These are phyloP conservation scores for Melieria crassipennis DNA, from an alignment of 2,888 invertebrate genomes.

Conservation along the genomic window DNA sequence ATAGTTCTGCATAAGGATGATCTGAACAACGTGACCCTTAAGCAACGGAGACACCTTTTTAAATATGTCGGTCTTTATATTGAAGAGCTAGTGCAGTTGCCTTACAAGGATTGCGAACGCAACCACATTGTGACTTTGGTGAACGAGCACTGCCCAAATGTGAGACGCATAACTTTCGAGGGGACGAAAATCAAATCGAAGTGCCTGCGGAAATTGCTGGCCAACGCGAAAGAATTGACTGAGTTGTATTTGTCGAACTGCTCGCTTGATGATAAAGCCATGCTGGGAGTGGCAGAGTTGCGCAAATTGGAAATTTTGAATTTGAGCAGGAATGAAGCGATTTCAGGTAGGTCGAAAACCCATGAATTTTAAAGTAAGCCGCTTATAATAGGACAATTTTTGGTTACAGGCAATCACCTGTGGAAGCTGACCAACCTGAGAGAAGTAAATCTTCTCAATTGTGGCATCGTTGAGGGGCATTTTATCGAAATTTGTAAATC, in stretches of 20 bases:
- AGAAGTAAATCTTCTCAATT: conserved; percentile 18
- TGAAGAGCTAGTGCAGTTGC: conserved; percentile 7
- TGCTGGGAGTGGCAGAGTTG: conserved; percentile 21
- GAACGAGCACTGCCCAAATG: conserved; percentile 20
- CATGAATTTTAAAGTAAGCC: too few relatives aligned
- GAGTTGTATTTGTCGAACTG: conserved; percentile 24
- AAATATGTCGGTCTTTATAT: conserved; percentile 14
- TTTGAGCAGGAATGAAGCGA: conserved; percentile 17
- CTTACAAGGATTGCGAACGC: conserved; percentile 20
- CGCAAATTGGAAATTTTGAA: conserved; percentile 16
- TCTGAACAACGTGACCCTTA: conserved; percentile 12
- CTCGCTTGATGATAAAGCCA: conserved; percentile 25
- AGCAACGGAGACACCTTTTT: conserved; percentile 16
- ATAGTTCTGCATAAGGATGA: conserved; percentile 14
- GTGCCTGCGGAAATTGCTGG: conserved; percentile 18
- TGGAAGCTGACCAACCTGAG: conserved; percentile 14
- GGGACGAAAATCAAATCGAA: conserved; percentile 26
- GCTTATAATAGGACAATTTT: too few relatives aligned
- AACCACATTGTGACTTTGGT: conserved; percentile 22
- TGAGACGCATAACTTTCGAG: conserved; percentile 17
- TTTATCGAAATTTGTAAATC: conserved; percentile 25
- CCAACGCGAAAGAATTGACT: conserved; percentile 18
- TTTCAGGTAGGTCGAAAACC: conserved; percentile 1
- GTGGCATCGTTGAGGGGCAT: conserved; percentile 17
- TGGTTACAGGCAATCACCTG: conserved; percentile 9